Percentiles rank a stretch among this genome's conserved stretches.
Evolutionary conservation across 2,797 vertebrate species (phyloP).

Genomic region (Chaenodraco wilsoni): DNA sequence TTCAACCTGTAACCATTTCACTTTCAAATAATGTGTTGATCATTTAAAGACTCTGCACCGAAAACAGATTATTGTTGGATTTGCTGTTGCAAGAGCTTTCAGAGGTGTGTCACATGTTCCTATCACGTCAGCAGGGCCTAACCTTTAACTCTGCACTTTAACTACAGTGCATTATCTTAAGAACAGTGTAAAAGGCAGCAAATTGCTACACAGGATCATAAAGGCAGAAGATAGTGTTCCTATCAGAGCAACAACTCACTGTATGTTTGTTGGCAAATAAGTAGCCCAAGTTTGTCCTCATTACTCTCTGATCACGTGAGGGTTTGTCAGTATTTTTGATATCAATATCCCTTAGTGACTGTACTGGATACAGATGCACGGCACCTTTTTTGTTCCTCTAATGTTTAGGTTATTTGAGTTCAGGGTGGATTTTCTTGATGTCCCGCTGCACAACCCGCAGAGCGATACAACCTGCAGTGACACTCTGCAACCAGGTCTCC

Average conservation of each 20-base stretch:
- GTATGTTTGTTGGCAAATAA: conserved; percentile 3
- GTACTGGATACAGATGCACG: background rate
- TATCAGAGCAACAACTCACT: conserved; percentile 31
- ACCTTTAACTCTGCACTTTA: conserved; percentile 13
- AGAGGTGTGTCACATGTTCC: background rate
- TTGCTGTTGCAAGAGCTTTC: background rate
- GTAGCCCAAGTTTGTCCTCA: conserved; percentile 26
- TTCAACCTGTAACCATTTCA: background rate
- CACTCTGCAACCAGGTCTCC: conserved; percentile 45
- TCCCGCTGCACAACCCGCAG: conserved; percentile 55
- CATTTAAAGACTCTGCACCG: background rate
- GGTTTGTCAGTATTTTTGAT: background rate
- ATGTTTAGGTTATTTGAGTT: conserved; percentile 67
- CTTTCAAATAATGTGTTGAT: background rate
- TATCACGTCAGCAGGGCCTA: background rate
- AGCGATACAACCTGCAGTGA: conserved; percentile 66
- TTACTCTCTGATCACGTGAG: conserved; percentile 20
- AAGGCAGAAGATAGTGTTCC: conserved; percentile 51
- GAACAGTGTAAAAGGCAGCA: conserved; percentile 2
- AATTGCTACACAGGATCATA: conserved; percentile 37
- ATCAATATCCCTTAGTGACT: conserved; percentile 7
- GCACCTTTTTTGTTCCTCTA: conserved; percentile 21
- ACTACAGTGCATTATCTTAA: conserved; percentile 41
- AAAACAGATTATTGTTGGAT: background rate
- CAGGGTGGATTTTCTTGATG: conserved; percentile 50